Evolutionary conservation across 2,797 vertebrate species (phyloP).

Genomic region (Pseudopleuronectes americanus): DNA sequence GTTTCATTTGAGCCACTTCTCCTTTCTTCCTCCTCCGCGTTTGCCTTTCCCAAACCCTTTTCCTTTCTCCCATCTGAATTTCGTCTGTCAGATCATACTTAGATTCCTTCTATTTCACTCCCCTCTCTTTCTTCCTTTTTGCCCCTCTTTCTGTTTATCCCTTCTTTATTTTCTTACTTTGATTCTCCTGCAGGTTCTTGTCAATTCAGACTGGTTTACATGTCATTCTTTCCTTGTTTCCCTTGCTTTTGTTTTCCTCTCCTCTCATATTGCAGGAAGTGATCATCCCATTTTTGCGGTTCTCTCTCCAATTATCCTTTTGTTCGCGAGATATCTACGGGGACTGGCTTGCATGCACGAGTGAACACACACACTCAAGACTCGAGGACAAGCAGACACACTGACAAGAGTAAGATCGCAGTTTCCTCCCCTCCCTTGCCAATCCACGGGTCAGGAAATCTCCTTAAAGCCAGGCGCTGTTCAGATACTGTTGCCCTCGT

Average conservation of each 20-base stretch:
- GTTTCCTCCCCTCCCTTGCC: constrained; percentile 36
- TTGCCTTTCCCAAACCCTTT: constrained; percentile 54
- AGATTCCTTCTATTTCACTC: constrained; percentile 43
- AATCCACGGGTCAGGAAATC: constrained; percentile 45
- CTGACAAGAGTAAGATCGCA: constrained; percentile 24
- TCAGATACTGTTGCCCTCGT: constrained; percentile 36
- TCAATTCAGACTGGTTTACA: constrained; percentile 57
- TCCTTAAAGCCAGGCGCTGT: constrained; percentile 53
- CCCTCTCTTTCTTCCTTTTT: constrained; percentile 18
- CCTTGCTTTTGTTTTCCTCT: constrained; percentile 45
- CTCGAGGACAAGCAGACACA: constrained; percentile 40
- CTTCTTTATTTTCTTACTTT: constrained; percentile 45
- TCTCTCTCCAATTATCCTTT: constrained; percentile 65
- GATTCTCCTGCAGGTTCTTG: constrained; percentile 59
- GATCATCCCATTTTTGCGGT: constrained; percentile 51
- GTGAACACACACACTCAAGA: constrained; percentile 44
- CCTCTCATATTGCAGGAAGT: constrained; percentile 36
- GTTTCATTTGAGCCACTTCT: constrained; percentile 72
- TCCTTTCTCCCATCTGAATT: constrained; percentile 54
- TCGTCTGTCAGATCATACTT: constrained; percentile 65
- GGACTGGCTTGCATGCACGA: constrained; percentile 43
- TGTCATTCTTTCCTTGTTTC: constrained; percentile 56
- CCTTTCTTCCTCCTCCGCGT: constrained; percentile 63
- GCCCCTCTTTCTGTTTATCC: constrained; percentile 3
- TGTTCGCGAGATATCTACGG: constrained; percentile 38